Evolutionary conservation across 2,113 vertebrate genomes (phyloP).

Genomic region (Hiodon alosoides): DNA sequence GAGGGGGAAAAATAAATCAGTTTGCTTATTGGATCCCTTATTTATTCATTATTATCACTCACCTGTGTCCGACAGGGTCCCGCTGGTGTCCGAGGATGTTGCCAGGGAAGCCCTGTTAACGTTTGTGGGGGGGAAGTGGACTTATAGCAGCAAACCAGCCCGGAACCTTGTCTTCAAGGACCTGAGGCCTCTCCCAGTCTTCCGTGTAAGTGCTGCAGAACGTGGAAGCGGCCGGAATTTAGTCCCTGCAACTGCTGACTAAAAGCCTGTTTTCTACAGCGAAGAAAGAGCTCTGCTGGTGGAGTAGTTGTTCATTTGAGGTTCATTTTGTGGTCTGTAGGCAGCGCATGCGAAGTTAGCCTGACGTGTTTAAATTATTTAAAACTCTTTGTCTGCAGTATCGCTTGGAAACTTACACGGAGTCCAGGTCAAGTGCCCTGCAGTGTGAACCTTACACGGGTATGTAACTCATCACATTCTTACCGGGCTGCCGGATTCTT

Average conservation of each 20-base stretch:
- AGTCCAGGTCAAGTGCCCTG: slow-evolving; percentile 73
- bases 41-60: neutral
- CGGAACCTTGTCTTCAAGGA: slow-evolving; percentile 64
- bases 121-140: slow-evolving; percentile 66
- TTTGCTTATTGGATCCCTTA: neutral
- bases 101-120: slow-evolving; percentile 67
- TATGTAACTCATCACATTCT: slow-evolving; percentile 31
- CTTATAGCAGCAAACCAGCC: slow-evolving; percentile 61
- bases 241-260: neutral
- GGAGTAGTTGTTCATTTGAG: neutral
- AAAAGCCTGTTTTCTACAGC: too few species aligned
- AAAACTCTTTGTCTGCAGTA: slow-evolving; percentile 55
- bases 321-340: neutral
- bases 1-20: too few species aligned
- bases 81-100: slow-evolving; percentile 61
- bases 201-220: slow-evolving; percentile 56
- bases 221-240: neutral
- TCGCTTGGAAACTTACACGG: slow-evolving; percentile 73
- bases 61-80: slow-evolving; percentile 47
- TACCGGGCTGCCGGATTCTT: neutral
- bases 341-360: too few species aligned
- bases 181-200: slow-evolving; percentile 58
- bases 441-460: slow-evolving; percentile 63
- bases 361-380: neutral
- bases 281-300: too few species aligned